Evolutionary conservation across 2,113 vertebrate species (phyloP), one percentile per base, ranked within the genome.

Genomic region (Albula glossodonta): DNA sequence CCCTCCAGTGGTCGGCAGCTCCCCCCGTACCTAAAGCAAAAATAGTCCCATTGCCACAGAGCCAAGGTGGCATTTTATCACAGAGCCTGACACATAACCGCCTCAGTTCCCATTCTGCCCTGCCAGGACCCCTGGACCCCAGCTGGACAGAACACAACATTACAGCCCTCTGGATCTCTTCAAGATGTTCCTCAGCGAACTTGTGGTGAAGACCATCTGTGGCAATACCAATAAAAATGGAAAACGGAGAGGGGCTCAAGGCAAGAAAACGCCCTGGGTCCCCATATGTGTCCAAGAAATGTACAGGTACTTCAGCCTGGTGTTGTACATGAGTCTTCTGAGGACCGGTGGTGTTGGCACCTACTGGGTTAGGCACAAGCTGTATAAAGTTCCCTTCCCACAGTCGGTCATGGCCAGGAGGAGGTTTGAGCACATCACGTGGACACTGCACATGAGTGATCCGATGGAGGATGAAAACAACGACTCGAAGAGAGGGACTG

Each of bases 271-370:
- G 22, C 17, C 51, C 8, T 51, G 9, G 3, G 12, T 81, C 48
- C 49, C 50, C 10, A 41, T 41, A 41, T 41, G 31, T 41, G 31
- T 41, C 31, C 31, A 41, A 41, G 80, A 81, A 51, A 51, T 81
- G 49, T 51, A 81, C 51, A 81, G 49, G 19, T 81, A 81, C 80
- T 13, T 81, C 80, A n/a, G 80, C 80, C 22, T 82, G 31, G 31
- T 41, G 31, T 41, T 41, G n/a, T n/a, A n/a, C n/a, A n/a, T n/a
- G 31, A 25, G 15, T 82, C 50, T 53, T 82, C n/a, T 51, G 53
- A 19, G 53, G 52, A 51, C 51, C 17, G 22, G 19, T n/a, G 80
- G 11, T 82, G 80, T 53, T 53, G 25, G 22, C 53, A 8, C 80
- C 31, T 41, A 56, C 17, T n/a, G 22, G 22, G 49, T 53, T 22